Evolutionary conservation across 2,113 vertebrate species (phyloP).

Genomic region (Miniopterus natalensis): DNA sequence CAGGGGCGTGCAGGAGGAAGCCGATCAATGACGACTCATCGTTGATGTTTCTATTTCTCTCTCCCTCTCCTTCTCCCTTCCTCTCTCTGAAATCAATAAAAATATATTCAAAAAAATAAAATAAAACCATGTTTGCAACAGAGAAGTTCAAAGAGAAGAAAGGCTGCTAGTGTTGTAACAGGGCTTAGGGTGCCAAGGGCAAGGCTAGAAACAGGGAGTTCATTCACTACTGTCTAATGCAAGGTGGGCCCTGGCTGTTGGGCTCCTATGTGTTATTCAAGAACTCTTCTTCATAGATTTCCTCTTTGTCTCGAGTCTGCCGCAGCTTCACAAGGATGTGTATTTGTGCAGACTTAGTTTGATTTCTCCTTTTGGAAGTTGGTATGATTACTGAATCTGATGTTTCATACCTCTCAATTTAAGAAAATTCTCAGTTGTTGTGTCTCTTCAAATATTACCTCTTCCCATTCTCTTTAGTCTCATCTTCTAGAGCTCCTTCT

Average conservation of each 20-base stretch:
- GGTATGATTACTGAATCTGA: not conserved
- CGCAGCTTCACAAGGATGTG: not conserved
- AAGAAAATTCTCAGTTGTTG: constrained; percentile 3
- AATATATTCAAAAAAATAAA: too few relatives aligned
- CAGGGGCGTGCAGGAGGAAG: too few relatives aligned
- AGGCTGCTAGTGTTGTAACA: not conserved
- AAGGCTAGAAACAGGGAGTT: not conserved
- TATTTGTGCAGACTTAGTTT: not conserved
- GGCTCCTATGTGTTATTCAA: not conserved
- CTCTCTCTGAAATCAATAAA: too few relatives aligned
- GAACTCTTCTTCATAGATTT: not conserved
- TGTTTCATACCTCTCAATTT: not conserved
- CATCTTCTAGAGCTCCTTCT: not conserved
- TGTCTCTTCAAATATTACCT: not conserved
- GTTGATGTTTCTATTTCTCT: too few relatives aligned
- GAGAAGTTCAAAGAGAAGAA: not conserved
- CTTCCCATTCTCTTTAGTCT: constrained; percentile 1
- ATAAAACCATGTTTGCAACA: not conserved
- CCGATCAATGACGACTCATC: too few relatives aligned
- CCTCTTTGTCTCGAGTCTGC: not conserved
- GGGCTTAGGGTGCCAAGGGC: not conserved
- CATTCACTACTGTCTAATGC: not conserved
- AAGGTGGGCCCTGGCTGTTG: not conserved
- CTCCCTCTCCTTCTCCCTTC: too few relatives aligned
- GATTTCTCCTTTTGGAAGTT: not conserved